Evolutionary conservation across 35 echinoderm and acorn worm genomes (phyloP).

Genomic region (Patiria miniata): DNA sequence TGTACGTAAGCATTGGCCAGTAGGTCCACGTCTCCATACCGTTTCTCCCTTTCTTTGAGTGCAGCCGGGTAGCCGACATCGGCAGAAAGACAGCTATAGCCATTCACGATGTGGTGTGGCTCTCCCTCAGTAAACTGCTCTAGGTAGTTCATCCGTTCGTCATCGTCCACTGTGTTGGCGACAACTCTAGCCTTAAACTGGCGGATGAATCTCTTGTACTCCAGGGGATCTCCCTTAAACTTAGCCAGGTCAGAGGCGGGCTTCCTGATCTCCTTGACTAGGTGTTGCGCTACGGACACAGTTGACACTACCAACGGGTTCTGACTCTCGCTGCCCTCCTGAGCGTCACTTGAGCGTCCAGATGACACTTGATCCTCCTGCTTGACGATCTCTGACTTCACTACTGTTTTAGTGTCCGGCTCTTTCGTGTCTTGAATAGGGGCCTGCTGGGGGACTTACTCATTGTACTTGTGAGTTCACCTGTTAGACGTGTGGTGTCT

Average conservation of each 20-base stretch:
- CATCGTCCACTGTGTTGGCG: not conserved
- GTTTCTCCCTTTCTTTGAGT: not conserved
- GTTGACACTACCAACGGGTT: no score
- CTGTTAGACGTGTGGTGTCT: not conserved
- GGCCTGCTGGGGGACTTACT: not conserved
- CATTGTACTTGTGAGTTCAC: not conserved
- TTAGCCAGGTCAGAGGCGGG: not conserved
- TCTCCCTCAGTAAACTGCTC: slow-evolving; percentile 34
- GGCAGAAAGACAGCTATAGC: not conserved
- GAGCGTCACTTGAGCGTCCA: no score
- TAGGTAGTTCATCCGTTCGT: slow-evolving; percentile 24
- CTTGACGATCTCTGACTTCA: not conserved
- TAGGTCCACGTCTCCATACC: slow-evolving; percentile 29
- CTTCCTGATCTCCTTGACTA: slow-evolving; percentile 7
- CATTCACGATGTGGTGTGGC: slow-evolving; percentile 1
- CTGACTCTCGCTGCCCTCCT: no score
- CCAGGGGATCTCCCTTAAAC: slow-evolving; percentile 32
- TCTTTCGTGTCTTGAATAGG: not conserved
- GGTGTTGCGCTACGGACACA: not conserved
- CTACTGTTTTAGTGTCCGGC: not conserved
- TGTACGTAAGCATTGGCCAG: slow-evolving; percentile 23
- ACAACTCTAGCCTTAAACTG: slow-evolving; percentile 41
- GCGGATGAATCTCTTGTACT: slow-evolving; percentile 10
- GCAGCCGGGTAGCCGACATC: slow-evolving; percentile 5
- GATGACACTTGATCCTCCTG: not conserved